phyloP scores from a whole-genome alignment of 2,113 vertebrate species.

The Catharus bicknelli region DNA sequence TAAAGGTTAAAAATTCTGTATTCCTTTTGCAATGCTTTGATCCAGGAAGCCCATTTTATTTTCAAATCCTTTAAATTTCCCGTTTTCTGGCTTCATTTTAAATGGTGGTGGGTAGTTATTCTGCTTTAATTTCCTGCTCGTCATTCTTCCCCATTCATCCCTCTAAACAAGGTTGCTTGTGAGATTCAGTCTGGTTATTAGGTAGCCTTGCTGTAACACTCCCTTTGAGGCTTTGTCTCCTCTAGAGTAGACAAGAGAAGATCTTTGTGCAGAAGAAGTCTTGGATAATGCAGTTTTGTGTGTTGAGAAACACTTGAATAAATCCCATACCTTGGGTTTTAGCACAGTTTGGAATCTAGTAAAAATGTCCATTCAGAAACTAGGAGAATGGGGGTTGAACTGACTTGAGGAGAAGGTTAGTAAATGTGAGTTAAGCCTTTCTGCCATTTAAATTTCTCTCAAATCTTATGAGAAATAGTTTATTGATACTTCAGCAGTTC shows the following conservation, averaged over 20 bases:
- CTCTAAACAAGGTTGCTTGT: neutral
- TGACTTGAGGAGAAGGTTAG: neutral
- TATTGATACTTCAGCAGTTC: neutral
- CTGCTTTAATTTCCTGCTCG: constrained; percentile 29
- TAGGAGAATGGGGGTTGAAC: neutral
- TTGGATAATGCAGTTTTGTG: neutral
- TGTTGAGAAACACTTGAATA: neutral
- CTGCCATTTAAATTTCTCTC: neutral
- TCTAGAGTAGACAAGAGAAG: neutral
- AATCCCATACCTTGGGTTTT: neutral
- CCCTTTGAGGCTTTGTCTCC: neutral
- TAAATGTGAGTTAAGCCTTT: neutral
- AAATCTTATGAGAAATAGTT: neutral
- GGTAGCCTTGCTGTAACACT: neutral
- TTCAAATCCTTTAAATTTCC: constrained; percentile 52
- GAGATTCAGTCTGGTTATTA: neutral
- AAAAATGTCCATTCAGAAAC: neutral
- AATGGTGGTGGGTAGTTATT: neutral
- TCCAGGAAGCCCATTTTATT: constrained; percentile 33
- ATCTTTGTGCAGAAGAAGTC: neutral
- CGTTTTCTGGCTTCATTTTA: constrained; percentile 25
- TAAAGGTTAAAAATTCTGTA: constrained; percentile 46
- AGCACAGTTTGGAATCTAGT: neutral
- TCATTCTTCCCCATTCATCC: neutral
- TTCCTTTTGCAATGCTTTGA: constrained; percentile 32